phyloP scores from a whole-genome alignment of 1,140 invertebrate species.

The Psix sp. region DNA sequence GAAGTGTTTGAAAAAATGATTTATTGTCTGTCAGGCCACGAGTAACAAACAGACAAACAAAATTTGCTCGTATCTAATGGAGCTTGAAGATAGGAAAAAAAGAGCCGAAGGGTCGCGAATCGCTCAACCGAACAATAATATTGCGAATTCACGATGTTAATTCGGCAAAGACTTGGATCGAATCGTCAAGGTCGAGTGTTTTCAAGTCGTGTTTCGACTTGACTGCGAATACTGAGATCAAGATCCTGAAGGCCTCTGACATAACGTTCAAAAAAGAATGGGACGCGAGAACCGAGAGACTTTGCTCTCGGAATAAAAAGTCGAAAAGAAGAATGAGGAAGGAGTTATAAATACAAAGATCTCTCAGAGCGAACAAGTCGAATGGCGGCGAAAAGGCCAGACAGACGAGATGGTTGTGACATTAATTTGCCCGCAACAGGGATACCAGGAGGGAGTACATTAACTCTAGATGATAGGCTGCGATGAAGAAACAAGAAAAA shows the following conservation, averaged over 20 bases:
- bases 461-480: constrained; percentile 44
- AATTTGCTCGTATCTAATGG: too few relatives aligned
- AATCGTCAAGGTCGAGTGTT: constrained; percentile 30
- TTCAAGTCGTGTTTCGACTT: constrained; percentile 18
- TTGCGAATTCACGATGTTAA: too few relatives aligned
- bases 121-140: too few relatives aligned
- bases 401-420: constrained; percentile 55
- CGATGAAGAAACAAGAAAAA: constrained; percentile 28
- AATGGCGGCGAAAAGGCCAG: constrained; percentile 49
- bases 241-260: constrained; percentile 53
- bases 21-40: too few relatives aligned
- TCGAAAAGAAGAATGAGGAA: constrained; percentile 53
- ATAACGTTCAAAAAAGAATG: constrained; percentile 49
- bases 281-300: constrained; percentile 32
- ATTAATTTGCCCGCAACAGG: constrained; percentile 55
- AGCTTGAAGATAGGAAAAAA: too few relatives aligned
- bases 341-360: constrained; percentile 57
- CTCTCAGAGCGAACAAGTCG: constrained; percentile 37
- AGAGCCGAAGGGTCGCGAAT: too few relatives aligned
- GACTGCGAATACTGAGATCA: constrained; percentile 40
- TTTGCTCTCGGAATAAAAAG: constrained; percentile 41
- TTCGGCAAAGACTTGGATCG: constrained; percentile 1
- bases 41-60: too few relatives aligned
- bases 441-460: constrained; percentile 44
- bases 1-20: too few relatives aligned